phyloP scores from a whole-genome alignment of 2,113 vertebrate genomes.

The Pteronura brasiliensis region DNA sequence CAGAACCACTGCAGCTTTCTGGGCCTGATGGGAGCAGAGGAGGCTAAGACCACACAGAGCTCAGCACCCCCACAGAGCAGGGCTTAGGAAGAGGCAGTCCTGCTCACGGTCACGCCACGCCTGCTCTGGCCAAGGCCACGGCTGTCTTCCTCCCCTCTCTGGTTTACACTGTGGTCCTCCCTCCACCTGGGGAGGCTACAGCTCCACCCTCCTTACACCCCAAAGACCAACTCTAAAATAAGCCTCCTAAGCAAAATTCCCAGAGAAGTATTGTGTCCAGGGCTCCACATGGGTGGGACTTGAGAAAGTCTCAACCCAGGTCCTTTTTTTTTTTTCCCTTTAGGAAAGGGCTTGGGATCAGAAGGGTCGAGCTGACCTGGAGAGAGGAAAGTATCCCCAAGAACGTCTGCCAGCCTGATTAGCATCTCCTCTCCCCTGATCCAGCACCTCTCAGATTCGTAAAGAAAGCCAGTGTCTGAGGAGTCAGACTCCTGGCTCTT shows the following conservation, averaged over 20 bases:
- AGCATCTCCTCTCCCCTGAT: not conserved
- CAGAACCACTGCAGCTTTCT: not conserved
- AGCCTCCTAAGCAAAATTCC: not conserved
- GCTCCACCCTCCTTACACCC: not conserved
- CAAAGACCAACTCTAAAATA: not conserved
- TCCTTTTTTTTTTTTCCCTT: not conserved
- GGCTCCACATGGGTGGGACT: not conserved
- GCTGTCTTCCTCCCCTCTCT: not conserved
- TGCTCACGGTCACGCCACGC: not conserved
- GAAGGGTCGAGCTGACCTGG: not conserved
- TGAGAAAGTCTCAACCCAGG: not conserved
- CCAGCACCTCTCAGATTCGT: not conserved
- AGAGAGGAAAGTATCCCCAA: not conserved
- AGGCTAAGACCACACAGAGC: fast-evolving
- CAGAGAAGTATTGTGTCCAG: not conserved
- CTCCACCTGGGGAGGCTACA: not conserved
- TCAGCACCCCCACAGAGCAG: not conserved
- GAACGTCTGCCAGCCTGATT: not conserved
- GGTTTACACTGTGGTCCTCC: too few species aligned
- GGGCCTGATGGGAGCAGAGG: not conserved
- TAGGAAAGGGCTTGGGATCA: not conserved
- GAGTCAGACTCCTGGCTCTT: not conserved
- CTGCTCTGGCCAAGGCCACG: not conserved
- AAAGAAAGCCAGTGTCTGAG: fast-evolving
- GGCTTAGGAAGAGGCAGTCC: fast-evolving